Evolutionary conservation across 2,797 vertebrate genomes (phyloP).

Genomic region (Echeneis naucrates): DNA sequence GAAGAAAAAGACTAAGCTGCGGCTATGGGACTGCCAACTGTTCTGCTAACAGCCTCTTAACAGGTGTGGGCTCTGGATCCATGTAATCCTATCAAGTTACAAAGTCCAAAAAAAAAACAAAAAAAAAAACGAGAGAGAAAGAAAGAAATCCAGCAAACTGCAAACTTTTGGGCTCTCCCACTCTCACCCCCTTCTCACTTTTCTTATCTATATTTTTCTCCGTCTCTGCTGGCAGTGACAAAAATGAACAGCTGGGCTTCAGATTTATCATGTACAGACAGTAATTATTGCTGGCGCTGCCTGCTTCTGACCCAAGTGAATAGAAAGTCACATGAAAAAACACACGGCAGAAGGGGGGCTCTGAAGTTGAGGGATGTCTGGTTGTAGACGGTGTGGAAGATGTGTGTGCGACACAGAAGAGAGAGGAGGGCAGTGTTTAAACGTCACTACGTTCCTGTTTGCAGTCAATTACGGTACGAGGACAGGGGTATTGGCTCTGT

Average conservation of each 20-base stretch:
- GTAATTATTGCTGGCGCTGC: conserved; percentile 90
- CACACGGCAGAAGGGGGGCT: conserved; percentile 50
- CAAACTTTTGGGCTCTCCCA: conserved; percentile 72
- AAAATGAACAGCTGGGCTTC: conserved; percentile 90
- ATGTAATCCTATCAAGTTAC: conserved; percentile 90
- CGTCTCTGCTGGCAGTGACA: conserved; percentile 81
- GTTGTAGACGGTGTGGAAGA: conserved; percentile 39
- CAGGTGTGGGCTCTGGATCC: conserved; percentile 87
- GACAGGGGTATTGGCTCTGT: conserved; percentile 79
- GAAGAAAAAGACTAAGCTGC: conserved; percentile 74
- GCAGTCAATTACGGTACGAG: conserved; percentile 83
- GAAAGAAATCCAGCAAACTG: conserved; percentile 82
- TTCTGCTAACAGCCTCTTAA: conserved; percentile 89
- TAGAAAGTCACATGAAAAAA: conserved; percentile 84
- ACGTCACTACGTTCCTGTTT: conserved; percentile 81
- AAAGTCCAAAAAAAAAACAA: conserved; percentile 69
- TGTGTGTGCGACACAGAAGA: conserved; percentile 54
- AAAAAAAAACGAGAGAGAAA: conserved; percentile 56
- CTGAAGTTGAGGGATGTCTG: conserved; percentile 56
- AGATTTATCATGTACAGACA: conserved; percentile 89
- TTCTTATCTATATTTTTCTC: conserved; percentile 44
- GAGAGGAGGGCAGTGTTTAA: conserved; percentile 78
- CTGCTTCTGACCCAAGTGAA: conserved; percentile 89
- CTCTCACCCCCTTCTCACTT: conserved; percentile 17
- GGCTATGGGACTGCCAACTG: conserved; percentile 83